phyloP scores from a whole-genome alignment of 1,140 invertebrate species.

The Notospermus geniculatus region DNA sequence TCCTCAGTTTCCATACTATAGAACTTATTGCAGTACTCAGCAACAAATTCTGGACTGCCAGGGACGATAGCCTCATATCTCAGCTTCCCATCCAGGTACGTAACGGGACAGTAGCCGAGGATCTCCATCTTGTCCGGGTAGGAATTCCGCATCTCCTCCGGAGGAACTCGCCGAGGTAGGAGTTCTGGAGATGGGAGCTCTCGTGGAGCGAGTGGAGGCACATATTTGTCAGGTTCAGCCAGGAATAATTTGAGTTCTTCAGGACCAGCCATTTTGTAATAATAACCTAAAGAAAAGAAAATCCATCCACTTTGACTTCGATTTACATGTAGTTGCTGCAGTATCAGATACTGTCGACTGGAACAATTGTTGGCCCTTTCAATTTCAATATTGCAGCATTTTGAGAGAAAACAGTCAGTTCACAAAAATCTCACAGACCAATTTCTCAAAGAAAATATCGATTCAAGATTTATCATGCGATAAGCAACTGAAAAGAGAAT shows the following conservation, averaged over 20 bases:
- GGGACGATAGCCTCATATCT: constrained; percentile 55
- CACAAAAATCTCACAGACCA: too few relatives aligned
- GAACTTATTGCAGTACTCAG: constrained; percentile 48
- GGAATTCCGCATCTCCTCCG: constrained; percentile 33
- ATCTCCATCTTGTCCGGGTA: constrained; percentile 41
- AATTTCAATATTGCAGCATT: too few relatives aligned
- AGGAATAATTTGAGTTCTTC: constrained; percentile 50
- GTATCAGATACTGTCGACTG: too few relatives aligned
- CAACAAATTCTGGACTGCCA: constrained; percentile 48
- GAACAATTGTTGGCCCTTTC: too few relatives aligned
- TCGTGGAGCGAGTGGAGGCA: constrained; percentile 48
- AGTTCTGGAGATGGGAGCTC: constrained; percentile 42
- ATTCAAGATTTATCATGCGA: too few relatives aligned
- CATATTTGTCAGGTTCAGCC: constrained; percentile 49
- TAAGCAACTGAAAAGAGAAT: too few relatives aligned
- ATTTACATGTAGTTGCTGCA: too few relatives aligned
- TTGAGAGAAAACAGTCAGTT: too few relatives aligned
- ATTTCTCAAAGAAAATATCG: too few relatives aligned
- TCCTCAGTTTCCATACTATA: constrained; percentile 51
- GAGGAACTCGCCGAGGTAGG: constrained; percentile 38
- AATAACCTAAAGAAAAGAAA: constrained; percentile 42
- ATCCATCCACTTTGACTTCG: too few relatives aligned
- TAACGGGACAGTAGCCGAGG: constrained; percentile 55
- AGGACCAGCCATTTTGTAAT: constrained; percentile 51
- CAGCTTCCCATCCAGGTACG: constrained; percentile 49